Percentiles rank a stretch among this genome's conserved stretches.
These are phyloP conservation scores for Xiphorhynchus elegans DNA, from an alignment of 2,113 vertebrate species.

Conservation along the genomic window DNA sequence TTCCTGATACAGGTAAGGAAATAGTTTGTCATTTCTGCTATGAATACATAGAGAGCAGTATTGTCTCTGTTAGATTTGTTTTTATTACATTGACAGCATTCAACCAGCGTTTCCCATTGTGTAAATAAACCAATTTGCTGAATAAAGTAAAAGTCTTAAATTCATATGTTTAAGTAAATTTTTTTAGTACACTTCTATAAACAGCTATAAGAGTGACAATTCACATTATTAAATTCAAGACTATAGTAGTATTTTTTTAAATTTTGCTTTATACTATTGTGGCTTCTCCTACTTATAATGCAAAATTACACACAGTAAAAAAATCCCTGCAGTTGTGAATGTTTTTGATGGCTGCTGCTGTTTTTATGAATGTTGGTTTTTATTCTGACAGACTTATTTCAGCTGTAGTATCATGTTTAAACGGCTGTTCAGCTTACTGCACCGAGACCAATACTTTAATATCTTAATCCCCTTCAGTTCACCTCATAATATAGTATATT, in stretches of 20 bases:
- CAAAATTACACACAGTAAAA: conserved; percentile 42
- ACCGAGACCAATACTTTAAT: conserved; percentile 16
- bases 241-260: conserved; percentile 11
- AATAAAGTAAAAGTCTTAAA: conserved; percentile 88
- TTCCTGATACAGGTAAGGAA: conserved; percentile 87
- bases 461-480: conserved; percentile 38
- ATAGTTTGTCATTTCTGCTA: conserved; percentile 72
- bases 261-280: conserved; percentile 55
- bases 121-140: conserved; percentile 85
- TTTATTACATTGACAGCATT: conserved; percentile 79
- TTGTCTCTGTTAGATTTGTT: conserved; percentile 80
- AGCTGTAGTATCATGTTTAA: conserved; percentile 62
- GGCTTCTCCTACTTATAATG: conserved; percentile 55
- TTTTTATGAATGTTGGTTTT: conserved; percentile 70
- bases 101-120: conserved; percentile 81
- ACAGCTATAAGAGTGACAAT: conserved; percentile 63
- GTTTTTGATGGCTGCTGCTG: conserved; percentile 65
- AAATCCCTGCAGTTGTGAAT: conserved; percentile 59
- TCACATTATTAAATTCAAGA: conserved; percentile 64
- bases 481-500: conserved; percentile 34
- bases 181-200: conserved; percentile 75
- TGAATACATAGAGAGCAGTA: conserved; percentile 70
- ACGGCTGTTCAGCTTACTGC: conserved; percentile 51
- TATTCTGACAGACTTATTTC: conserved; percentile 56
- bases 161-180: conserved; percentile 83